Conservation (phyloP, 2,888 invertebrate genomes). For the Conus canariensis region DNA sequence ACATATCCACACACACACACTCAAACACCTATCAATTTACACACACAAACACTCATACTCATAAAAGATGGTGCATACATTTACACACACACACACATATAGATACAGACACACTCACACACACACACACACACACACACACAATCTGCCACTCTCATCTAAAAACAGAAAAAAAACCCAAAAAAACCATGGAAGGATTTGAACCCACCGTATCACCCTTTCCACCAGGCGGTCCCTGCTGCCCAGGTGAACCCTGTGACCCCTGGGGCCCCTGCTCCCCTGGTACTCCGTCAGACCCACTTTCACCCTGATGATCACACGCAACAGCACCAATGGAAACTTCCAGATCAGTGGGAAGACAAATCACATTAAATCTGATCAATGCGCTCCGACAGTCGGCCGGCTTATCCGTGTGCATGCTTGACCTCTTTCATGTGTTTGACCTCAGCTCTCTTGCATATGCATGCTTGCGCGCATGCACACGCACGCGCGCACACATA, state of each 20-base stretch:
- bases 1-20: not conserved
- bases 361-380: no score
- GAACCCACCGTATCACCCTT: conserved; percentile 48
- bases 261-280: conserved; percentile 68
- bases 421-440: no score
- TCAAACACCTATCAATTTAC: not conserved
- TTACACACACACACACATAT: not conserved
- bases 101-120: not conserved
- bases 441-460: no score
- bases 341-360: no score
- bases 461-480: no score
- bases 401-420: no score
- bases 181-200: not conserved
- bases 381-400: no score
- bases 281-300: conserved; percentile 60
- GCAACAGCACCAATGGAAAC: no score
- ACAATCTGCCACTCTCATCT: not conserved
- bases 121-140: not conserved
- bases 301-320: conserved; percentile 54
- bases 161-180: no score
- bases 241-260: conserved; percentile 61
- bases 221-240: conserved; percentile 54
- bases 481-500: no score
- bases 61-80: no score
- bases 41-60: not conserved